These are phyloP conservation scores for Xenopus tropicalis DNA, from an alignment of 2,113 vertebrate genomes.

Conservation along the genomic window UCB_Xtro_10.0 CM004445.2:25464001-25464500, in stretches of 20 bases:
- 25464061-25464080: no score
- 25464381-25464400: neutral
- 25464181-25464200: no score
- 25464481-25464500: constrained; percentile 20
- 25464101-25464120: no score
- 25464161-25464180: no score
- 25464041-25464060: no score
- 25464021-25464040: no score
- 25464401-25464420: neutral
- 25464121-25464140: no score
- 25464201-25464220: no score
- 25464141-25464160: no score
- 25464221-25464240: neutral
- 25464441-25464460: neutral
- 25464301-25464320: neutral
- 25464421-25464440: neutral
- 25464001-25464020: no score
- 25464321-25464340: neutral
- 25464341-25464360: neutral
- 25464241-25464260: neutral
- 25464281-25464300: neutral
- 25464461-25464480: constrained; percentile 24
- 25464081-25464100: no score
- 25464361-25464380: neutral
- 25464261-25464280: neutral